Evolutionary conservation across 2,888 invertebrate genomes (phyloP).

Genomic region (Heteromyza rotundicornis): DNA sequence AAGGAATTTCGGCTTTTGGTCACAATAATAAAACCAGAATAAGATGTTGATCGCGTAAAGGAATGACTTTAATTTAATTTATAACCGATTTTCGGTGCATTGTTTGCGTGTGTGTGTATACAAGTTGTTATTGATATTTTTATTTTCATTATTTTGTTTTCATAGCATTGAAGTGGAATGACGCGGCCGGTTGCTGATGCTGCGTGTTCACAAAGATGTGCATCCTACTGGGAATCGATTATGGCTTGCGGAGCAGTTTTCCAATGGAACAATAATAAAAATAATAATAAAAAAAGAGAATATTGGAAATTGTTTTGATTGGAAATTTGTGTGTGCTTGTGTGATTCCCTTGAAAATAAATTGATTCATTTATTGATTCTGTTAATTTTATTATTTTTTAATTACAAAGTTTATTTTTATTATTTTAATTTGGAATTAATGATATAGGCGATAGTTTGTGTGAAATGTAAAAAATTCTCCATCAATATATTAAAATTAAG

Average conservation of each 20-base stretch:
- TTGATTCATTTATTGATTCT: conserved; percentile 37
- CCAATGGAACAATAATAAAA: conserved; percentile 6
- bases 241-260: conserved; percentile 1
- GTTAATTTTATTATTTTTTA: too few species aligned
- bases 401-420: too few species aligned
- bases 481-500: too few species aligned
- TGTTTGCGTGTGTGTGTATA: neutral
- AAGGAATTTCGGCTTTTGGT: conserved; percentile 7
- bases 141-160: neutral
- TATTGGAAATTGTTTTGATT: conserved; percentile 33
- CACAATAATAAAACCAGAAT: conserved; percentile 44
- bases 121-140: conserved; percentile 14
- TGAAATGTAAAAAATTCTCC: too few species aligned
- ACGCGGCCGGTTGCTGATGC: too few species aligned
- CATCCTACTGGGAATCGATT: conserved; percentile 27
- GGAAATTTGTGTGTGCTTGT: conserved; percentile 20
- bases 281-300: conserved; percentile 20
- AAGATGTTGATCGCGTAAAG: conserved; percentile 43
- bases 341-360: neutral
- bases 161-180: conserved; percentile 6
- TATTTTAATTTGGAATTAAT: too few species aligned
- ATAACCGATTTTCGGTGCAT: conserved; percentile 6
- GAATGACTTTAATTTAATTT: conserved; percentile 29
- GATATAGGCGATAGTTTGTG: too few species aligned
- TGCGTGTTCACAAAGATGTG: conserved; percentile 22